These are phyloP conservation scores for Neuroscelio doddi DNA, from an alignment of 2,888 invertebrate species.

Conservation along the genomic window DNA sequence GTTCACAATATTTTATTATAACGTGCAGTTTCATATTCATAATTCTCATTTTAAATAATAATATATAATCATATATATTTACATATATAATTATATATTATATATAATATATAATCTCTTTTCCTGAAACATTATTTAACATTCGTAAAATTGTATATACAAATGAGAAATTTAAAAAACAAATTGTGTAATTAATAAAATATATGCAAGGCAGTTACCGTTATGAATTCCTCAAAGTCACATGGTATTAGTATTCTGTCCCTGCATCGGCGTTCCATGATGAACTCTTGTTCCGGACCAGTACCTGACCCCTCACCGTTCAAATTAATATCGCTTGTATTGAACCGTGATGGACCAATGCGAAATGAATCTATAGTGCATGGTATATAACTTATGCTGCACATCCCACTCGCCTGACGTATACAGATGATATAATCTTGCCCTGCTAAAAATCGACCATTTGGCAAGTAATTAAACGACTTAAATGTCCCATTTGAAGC, in stretches of 20 bases:
- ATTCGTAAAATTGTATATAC: no score
- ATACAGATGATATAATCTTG: slow-evolving; percentile 87
- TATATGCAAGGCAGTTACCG: slow-evolving; percentile 69
- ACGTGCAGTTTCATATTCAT: no score
- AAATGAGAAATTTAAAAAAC: no score
- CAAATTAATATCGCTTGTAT: slow-evolving; percentile 18
- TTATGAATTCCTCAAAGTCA: slow-evolving; percentile 87
- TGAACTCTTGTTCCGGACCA: slow-evolving; percentile 70
- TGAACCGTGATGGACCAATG: slow-evolving; percentile 75
- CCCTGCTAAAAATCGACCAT: slow-evolving; percentile 85
- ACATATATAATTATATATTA: no score
- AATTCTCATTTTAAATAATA: no score
- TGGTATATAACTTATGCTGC: slow-evolving; percentile 84
- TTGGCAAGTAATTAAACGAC: slow-evolving; percentile 87
- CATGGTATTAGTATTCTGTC: slow-evolving; percentile 88
- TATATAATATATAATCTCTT: no score
- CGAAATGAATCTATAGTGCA: slow-evolving; percentile 85
- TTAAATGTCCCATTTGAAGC: slow-evolving; percentile 78
- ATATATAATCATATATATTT: no score
- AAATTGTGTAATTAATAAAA: no score
- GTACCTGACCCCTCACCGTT: slow-evolving; percentile 66
- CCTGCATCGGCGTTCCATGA: slow-evolving; percentile 75
- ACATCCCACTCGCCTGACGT: slow-evolving; percentile 80
- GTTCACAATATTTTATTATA: no score
- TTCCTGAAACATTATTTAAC: no score